A percentile compares a stretch with the other conserved stretches of the same genome.
phyloP scores from a whole-genome alignment of 1,140 invertebrate species.

The Zaprionus lachaisei region DNA sequence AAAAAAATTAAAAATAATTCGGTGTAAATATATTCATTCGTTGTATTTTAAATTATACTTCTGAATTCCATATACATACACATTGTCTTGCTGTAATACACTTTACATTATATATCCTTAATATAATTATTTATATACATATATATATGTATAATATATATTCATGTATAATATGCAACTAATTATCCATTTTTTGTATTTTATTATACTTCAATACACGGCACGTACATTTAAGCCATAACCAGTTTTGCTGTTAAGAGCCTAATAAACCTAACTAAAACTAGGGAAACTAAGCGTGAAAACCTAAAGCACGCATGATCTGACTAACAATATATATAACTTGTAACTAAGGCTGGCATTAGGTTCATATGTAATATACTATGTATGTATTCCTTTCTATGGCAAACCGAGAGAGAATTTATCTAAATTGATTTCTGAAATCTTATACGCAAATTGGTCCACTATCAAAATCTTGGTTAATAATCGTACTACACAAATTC shows the following conservation, averaged over 20 bases:
- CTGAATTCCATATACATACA: slow-evolving; percentile 50
- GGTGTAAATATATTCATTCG: slow-evolving; percentile 82
- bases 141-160: slow-evolving; percentile 3
- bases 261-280: slow-evolving; percentile 70
- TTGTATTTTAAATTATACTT: slow-evolving; percentile 80
- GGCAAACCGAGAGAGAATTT: slow-evolving; percentile 74
- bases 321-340: slow-evolving; percentile 38
- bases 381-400: slow-evolving; percentile 51
- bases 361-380: slow-evolving; percentile 46
- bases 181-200: slow-evolving; percentile 50
- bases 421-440: slow-evolving; percentile 79
- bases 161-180: slow-evolving; percentile 53
- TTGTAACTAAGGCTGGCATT: slow-evolving; percentile 65
- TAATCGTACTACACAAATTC: slow-evolving; percentile 80
- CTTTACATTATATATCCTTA: slow-evolving; percentile 68
- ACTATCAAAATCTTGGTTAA: slow-evolving; percentile 81
- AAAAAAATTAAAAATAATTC: slow-evolving; percentile 74
- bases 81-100: slow-evolving; percentile 47
- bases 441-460: slow-evolving; percentile 84
- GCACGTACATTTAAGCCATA: slow-evolving; percentile 56
- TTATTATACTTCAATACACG: slow-evolving; percentile 53
- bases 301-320: slow-evolving; percentile 61
- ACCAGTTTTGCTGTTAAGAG: slow-evolving; percentile 62
- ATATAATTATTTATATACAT: slow-evolving; percentile 32
- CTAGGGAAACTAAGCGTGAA: slow-evolving; percentile 59